Percentiles rank a stretch among this genome's conserved stretches.
Conservation (phyloP, 2,888 invertebrate genomes). For the Amphimallon solstitiale region DNA sequence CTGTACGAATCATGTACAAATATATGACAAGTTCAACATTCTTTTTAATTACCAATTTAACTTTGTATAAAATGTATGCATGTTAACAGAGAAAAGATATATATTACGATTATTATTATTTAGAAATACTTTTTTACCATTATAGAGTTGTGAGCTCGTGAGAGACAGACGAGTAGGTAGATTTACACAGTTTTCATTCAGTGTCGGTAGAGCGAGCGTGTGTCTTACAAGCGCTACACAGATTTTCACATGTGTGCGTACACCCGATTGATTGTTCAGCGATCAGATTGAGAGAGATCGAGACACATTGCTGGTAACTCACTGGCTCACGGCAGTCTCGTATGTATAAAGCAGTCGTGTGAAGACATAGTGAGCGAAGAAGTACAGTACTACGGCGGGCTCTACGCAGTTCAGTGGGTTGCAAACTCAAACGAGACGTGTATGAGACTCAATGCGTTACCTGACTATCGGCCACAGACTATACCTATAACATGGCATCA, state of each 20-base stretch:
- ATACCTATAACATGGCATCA: constrained; percentile 65
- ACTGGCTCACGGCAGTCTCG: constrained; percentile 61
- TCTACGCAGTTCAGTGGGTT: constrained; percentile 60
- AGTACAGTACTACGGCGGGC: constrained; percentile 55
- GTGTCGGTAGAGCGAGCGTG: constrained; percentile 53
- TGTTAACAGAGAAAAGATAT: too few species aligned
- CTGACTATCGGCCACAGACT: constrained; percentile 63
- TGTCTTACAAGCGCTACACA: constrained; percentile 37
- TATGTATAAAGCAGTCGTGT: constrained; percentile 59
- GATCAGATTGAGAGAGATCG: constrained; percentile 40
- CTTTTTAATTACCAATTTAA: background rate
- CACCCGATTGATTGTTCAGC: constrained; percentile 44
- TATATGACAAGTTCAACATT: background rate
- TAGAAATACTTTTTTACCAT: constrained; percentile 58
- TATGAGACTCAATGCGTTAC: constrained; percentile 59
- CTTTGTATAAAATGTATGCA: too few species aligned
- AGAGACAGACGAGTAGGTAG: constrained; percentile 56
- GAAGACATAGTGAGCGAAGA: constrained; percentile 56
- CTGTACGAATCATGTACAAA: constrained; percentile 1
- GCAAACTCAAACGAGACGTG: constrained; percentile 55
- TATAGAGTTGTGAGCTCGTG: constrained; percentile 57
- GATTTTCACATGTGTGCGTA: constrained; percentile 47
- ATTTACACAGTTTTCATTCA: constrained; percentile 31
- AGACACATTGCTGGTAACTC: constrained; percentile 55
- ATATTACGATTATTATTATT: constrained; percentile 35